Evolutionary conservation across 2,113 vertebrate genomes (phyloP).

Genomic region (Myiagra hebetior): DNA sequence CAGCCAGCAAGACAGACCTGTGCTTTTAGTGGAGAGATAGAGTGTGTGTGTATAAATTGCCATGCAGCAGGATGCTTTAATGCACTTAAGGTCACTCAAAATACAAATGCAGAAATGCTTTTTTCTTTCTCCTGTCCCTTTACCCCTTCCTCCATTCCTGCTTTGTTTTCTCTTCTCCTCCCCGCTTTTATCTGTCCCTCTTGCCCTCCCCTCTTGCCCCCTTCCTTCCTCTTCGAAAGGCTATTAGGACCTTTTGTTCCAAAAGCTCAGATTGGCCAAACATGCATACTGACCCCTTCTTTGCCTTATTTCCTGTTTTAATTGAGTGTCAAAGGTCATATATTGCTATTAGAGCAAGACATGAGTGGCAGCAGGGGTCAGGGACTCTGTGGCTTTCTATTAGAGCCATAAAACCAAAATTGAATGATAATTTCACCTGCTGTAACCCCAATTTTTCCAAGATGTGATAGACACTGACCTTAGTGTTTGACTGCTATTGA

Average conservation of each 20-base stretch:
- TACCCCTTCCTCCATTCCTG: neutral
- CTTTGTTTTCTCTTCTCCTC: neutral
- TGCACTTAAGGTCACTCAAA: neutral
- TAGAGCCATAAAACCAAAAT: constrained; percentile 73
- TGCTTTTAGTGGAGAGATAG: neutral
- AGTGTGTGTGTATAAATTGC: neutral
- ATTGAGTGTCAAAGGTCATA: constrained; percentile 73
- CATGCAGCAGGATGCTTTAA: neutral
- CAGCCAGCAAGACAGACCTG: neutral
- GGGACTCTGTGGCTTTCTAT: constrained; percentile 70
- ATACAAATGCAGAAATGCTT: neutral
- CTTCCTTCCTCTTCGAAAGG: neutral
- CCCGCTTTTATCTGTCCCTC: neutral
- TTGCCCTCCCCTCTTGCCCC: neutral
- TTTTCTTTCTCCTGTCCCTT: neutral
- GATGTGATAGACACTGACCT: constrained; percentile 74
- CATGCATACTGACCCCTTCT: constrained; percentile 67
- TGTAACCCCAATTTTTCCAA: constrained; percentile 78
- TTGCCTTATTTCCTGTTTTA: constrained; percentile 76
- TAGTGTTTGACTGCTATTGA: constrained; percentile 74
- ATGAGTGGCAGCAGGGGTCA: constrained; percentile 70
- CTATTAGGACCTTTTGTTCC: constrained; percentile 46
- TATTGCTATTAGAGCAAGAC: constrained; percentile 72
- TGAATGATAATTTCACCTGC: constrained; percentile 78
- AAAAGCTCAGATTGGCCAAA: constrained; percentile 33